Conservation (phyloP, 2,888 invertebrate genomes). For the Aelia acuminata region DNA sequence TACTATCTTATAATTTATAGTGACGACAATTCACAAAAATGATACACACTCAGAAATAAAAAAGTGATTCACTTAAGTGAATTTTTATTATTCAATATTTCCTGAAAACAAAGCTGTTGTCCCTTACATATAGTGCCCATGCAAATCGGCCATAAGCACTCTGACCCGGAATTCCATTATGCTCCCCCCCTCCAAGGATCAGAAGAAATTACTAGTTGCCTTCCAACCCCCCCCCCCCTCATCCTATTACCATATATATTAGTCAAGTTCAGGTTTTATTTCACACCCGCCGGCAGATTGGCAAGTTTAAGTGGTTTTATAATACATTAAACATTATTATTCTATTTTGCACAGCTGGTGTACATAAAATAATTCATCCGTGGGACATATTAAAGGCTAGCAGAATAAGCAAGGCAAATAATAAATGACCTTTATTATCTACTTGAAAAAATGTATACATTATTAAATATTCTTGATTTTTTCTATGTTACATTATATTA, state of each 20-base stretch:
- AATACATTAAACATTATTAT: background rate
- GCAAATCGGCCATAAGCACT: background rate
- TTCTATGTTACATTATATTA: too few relatives aligned
- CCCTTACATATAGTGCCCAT: background rate
- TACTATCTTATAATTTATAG: too few relatives aligned
- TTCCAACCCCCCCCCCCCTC: background rate
- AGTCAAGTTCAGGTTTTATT: background rate
- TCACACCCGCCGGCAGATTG: background rate
- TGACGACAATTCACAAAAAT: too few relatives aligned
- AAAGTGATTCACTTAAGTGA: too few relatives aligned
- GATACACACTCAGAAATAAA: too few relatives aligned
- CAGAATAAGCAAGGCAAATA: background rate
- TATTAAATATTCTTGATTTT: too few relatives aligned
- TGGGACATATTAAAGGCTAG: background rate
- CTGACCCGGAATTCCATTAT: conserved; percentile 4
- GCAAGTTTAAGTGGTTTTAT: background rate
- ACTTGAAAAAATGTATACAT: too few relatives aligned
- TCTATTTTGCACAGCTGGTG: background rate
- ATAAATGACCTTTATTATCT: too few relatives aligned
- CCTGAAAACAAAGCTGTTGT: background rate
- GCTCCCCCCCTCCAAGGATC: background rate
- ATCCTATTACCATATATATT: background rate
- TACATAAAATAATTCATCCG: background rate
- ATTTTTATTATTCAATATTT: background rate
- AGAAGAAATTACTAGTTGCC: conserved; percentile 7